Percentiles rank a stretch among this genome's conserved stretches.
phyloP scores from a whole-genome alignment of 2,797 vertebrate genomes.

The Acanthis flammea region DNA sequence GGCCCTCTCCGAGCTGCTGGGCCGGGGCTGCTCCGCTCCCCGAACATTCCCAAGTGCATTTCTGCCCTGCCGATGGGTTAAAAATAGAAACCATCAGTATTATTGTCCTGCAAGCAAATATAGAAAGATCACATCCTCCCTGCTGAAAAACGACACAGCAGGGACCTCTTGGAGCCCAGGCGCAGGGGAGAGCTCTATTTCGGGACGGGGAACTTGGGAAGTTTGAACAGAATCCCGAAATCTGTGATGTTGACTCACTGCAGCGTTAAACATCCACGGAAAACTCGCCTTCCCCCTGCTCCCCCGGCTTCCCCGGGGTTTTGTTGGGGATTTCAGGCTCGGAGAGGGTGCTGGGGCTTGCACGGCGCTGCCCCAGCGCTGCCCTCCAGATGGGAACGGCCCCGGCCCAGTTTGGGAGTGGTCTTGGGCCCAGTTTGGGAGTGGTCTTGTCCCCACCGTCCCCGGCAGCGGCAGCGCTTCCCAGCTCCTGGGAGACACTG shows the following conservation, averaged over 20 bases:
- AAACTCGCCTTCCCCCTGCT: background rate
- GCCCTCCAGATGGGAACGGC: background rate
- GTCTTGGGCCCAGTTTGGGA: background rate
- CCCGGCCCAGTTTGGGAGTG: background rate
- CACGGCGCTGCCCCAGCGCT: background rate
- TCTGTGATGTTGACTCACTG: accelerated
- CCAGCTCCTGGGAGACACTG: background rate
- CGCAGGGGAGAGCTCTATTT: background rate
- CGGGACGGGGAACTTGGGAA: background rate
- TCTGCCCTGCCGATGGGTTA: background rate
- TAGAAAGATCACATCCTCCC: background rate
- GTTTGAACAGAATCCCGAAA: accelerated
- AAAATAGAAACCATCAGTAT: conserved; percentile 14
- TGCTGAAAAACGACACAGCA: background rate
- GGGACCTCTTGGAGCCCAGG: background rate
- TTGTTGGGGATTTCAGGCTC: background rate
- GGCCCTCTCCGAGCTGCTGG: background rate
- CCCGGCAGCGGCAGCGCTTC: background rate
- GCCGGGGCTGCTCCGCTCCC: background rate
- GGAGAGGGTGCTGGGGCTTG: background rate
- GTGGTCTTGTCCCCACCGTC: accelerated
- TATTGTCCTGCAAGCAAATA: background rate
- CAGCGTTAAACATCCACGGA: accelerated
- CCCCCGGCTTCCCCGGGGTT: background rate
- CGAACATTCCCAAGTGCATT: background rate